These are phyloP conservation scores for Planococcus citri DNA, from an alignment of 1,140 invertebrate genomes.

Conservation along the genomic window DNA sequence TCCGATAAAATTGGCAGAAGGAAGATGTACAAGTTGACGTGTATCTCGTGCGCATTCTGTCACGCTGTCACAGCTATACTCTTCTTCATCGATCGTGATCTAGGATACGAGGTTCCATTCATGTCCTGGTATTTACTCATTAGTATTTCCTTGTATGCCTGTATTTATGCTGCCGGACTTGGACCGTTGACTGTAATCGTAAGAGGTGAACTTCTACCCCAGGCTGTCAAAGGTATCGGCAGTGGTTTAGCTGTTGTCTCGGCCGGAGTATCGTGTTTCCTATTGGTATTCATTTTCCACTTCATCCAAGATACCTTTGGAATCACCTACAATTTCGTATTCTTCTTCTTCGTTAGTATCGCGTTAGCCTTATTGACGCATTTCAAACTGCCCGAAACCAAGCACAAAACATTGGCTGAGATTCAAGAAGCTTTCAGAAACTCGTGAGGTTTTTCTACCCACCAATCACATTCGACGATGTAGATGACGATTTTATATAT, in stretches of 20 bases:
- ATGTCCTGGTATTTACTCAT: constrained; percentile 24
- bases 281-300: constrained; percentile 36
- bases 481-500: no score
- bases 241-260: constrained; percentile 35
- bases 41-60: constrained; percentile 39
- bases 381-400: constrained; percentile 69
- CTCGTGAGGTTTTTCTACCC: neutral
- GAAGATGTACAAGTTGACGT: constrained; percentile 49
- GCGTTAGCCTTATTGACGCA: constrained; percentile 47
- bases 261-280: constrained; percentile 33
- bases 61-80: constrained; percentile 28
- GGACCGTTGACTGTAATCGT: constrained; percentile 26
- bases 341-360: constrained; percentile 47
- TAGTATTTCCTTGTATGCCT: constrained; percentile 23
- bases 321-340: constrained; percentile 48
- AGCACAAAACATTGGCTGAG: constrained; percentile 59
- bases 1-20: constrained; percentile 59
- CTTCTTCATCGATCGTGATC: neutral
- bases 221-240: constrained; percentile 37
- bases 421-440: constrained; percentile 35
- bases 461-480: no score
- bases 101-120: neutral
- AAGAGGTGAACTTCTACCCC: constrained; percentile 29
- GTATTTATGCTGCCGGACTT: constrained; percentile 26
- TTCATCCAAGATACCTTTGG: constrained; percentile 37